phyloP scores from a whole-genome alignment of 2,113 vertebrate genomes.

The Nipponia nippon region DNA sequence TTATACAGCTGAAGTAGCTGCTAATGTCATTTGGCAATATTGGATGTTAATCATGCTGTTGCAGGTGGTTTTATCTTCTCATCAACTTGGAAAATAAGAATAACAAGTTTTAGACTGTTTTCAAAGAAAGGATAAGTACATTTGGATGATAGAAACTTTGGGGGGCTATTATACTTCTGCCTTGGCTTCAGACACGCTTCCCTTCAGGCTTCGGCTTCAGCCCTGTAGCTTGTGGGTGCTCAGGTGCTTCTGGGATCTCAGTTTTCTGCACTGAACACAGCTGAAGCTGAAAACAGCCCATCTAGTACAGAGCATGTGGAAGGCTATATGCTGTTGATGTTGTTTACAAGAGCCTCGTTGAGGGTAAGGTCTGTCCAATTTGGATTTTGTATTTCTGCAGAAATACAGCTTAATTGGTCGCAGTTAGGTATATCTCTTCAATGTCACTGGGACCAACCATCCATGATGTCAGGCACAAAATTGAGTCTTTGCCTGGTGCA shows the following conservation, averaged over 20 bases:
- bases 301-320: too few relatives aligned
- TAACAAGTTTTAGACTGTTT: neutral
- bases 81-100: neutral
- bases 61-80: neutral
- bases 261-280: neutral
- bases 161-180: neutral
- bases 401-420: neutral
- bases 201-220: neutral
- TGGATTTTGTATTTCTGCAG: neutral
- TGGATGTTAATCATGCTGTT: neutral
- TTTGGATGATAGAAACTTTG: neutral
- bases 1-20: neutral
- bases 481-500: neutral
- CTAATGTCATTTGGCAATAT: neutral
- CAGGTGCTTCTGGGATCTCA: neutral
- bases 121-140: neutral
- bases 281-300: neutral
- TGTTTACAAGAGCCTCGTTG: neutral
- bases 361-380: neutral
- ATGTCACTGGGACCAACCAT: neutral
- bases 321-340: neutral
- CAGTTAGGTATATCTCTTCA: neutral
- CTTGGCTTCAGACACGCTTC: neutral
- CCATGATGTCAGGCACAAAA: fast-evolving
- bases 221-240: neutral